Conservation (phyloP, 2,888 invertebrate species). For the Leistus spinibarbis region DNA sequence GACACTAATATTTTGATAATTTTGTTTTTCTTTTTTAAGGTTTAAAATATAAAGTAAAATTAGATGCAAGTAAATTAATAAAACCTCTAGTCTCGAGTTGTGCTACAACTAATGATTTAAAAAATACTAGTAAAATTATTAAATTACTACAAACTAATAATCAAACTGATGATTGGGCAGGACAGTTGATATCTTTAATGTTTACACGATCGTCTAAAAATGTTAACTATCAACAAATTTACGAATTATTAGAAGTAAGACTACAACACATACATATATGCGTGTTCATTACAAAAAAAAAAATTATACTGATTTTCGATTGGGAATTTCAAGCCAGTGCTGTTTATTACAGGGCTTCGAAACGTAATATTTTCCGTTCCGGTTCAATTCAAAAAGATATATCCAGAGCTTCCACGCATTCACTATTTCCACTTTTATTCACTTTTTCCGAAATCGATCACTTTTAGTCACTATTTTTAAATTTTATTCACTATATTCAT, state of each 20-base stretch:
- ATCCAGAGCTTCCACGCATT: too few relatives aligned
- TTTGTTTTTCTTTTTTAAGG: slow-evolving; percentile 44
- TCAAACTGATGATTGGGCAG: slow-evolving; percentile 62
- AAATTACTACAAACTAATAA: slow-evolving; percentile 59
- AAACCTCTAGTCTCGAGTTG: slow-evolving; percentile 60
- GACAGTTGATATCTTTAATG: slow-evolving; percentile 62
- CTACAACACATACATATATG: too few relatives aligned
- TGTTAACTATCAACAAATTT: slow-evolving; percentile 56
- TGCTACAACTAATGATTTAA: slow-evolving; percentile 57
- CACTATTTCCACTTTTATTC: too few relatives aligned
- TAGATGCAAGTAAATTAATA: slow-evolving; percentile 60
- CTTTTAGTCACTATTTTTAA: too few relatives aligned
- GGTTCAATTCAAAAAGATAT: too few relatives aligned
- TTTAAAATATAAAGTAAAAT: slow-evolving; percentile 56
- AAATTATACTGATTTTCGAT: too few relatives aligned
- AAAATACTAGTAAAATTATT: slow-evolving; percentile 59
- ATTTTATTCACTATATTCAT: too few relatives aligned
- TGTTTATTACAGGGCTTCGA: too few relatives aligned
- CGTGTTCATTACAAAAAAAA: too few relatives aligned
- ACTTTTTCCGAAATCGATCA: too few relatives aligned
- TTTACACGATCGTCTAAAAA: slow-evolving; percentile 57
- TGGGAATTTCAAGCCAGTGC: too few relatives aligned
- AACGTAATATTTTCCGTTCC: too few relatives aligned
- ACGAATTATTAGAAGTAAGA: slow-evolving; percentile 58
- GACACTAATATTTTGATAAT: background rate